Evolutionary conservation across 1,140 invertebrate genomes (phyloP), one percentile per base, ranked within the genome.

Genomic region (Tetraneura akinire): DNA sequence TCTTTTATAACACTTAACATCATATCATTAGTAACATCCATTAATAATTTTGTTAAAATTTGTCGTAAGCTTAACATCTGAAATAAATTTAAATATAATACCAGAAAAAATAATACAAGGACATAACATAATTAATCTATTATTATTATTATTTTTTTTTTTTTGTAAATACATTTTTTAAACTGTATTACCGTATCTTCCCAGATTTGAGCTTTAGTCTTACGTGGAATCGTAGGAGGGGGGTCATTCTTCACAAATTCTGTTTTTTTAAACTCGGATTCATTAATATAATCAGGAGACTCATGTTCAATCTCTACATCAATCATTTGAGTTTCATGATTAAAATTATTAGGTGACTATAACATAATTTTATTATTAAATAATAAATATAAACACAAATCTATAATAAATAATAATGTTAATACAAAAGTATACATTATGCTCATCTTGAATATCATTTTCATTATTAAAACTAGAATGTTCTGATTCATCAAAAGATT

Each of bases 1-100:
- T 96, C 94, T 85, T 91, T 89, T 86, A 93, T 94, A 83, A 96
- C 89, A 82, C 87, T 87, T 82, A 90, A 85, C 84, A 98, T 96
- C 89, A 96, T 93, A 85, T 92, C 90, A 84, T 92, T 94, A 16
- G 96, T 98, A 82, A 97, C 96, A 84, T 97, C 94, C 80, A 98
- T 88, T 71, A 98, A 89, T 83, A 98, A 92, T 88, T 97, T 94
- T 57, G 96, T 98, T 85, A 98, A 87, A 81, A 92, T 91, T 80
- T 92, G 88, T 82, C 95, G 89, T 26, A 98, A 93, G 86, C 91
- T 91, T 84, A 94, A 85, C 93, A 97, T 96, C 95, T 97, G 86
- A 45, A 84, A 85, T 78, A 70, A 21, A 80, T 23, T 55, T n/a
- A 45, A 80, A 80, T 80, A 80, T 71, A 80, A 76, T 74, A 57